Conservation (phyloP, 2,888 invertebrate genomes). For the Oscheius sp. region DNA sequence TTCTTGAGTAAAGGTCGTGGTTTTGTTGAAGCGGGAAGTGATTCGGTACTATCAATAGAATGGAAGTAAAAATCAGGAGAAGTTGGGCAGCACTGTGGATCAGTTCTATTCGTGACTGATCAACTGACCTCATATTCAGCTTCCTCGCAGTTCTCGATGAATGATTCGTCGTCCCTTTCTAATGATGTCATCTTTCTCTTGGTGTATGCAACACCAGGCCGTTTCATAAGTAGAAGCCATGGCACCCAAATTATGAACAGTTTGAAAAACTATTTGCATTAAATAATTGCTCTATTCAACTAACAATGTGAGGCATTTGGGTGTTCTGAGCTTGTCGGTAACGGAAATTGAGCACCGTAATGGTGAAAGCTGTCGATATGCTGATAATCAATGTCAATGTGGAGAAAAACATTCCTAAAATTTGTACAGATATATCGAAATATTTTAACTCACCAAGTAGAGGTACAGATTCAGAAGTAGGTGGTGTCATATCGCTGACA, state of each 20-base stretch:
- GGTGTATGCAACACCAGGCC: constrained; percentile 54
- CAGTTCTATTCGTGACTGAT: background rate
- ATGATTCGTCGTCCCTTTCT: constrained; percentile 46
- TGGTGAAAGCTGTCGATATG: constrained; percentile 65
- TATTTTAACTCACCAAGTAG: constrained; percentile 46
- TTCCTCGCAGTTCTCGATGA: constrained; percentile 51
- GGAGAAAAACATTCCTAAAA: constrained; percentile 66
- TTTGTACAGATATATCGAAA: background rate
- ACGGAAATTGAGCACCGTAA: constrained; percentile 64
- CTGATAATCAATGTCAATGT: constrained; percentile 61
- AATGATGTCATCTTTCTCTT: constrained; percentile 41
- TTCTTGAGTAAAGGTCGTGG: constrained; percentile 54
- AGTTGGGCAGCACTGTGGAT: constrained; percentile 43
- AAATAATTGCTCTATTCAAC: background rate
- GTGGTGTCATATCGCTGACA: constrained; percentile 96
- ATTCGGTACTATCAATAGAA: constrained; percentile 51
- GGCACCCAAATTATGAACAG: constrained; percentile 66
- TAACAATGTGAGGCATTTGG: constrained; percentile 52
- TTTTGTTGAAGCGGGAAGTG: constrained; percentile 42
- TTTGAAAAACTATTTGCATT: constrained; percentile 54
- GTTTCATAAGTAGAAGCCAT: constrained; percentile 65
- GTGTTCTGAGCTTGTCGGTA: constrained; percentile 64
- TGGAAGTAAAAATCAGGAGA: constrained; percentile 35
- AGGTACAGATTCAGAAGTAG: constrained; percentile 82
- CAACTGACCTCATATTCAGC: constrained; percentile 29